Evolutionary conservation across 2,888 invertebrate genomes (phyloP), one percentile per base, ranked within the genome.

Genomic region (Heptascelio sp.): DNA sequence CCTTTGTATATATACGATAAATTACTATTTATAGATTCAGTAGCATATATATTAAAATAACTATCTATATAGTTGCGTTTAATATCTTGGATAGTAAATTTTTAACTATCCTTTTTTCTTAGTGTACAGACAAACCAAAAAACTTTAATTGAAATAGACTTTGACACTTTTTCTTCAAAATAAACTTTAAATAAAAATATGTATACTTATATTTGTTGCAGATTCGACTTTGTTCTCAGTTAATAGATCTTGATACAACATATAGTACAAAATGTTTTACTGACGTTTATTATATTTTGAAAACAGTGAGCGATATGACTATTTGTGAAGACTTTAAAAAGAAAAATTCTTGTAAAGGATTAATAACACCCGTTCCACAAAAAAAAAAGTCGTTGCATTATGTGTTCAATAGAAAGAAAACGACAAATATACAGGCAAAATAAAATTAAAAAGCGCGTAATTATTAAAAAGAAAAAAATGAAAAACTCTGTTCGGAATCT

Each of bases 321-420:
- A 11, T 37, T 4, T 37, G 37, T 11, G 37, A 9, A 37, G 37
- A 37, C 5, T 9, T 37, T 9, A 43, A 43, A 43, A 15, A 43
- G 43, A 43, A 43, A 2, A 43, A 43, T n/a, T 43, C 43, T n/a
- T 43, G 43, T 6, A 43, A 43, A 43, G 15, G 43, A 2, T n/a
- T 43, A n/a, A n/a, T 43, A n/a, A 43, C 43, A 43, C 3, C 43
- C 4, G 2, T 3, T 15, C 17, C 43, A 51, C 2, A 51, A 59
- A 75, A 57, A 71, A 68, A 65, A 62, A 46, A 59, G 37, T 17
- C 68, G 37, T 46, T 34, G 55, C 46, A 53, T 60, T 67, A 77
- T 79, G 65, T 70, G 78, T 23, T 25, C 23, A 13, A 8, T 51
- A 5, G 15, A 15, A 21, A 51, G 51, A 51, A 51, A 51, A 23